Evolutionary conservation across 1,140 invertebrate species (phyloP), one percentile per base, ranked within the genome.

Genomic region (Lordiphosa stackelbergi): DNA sequence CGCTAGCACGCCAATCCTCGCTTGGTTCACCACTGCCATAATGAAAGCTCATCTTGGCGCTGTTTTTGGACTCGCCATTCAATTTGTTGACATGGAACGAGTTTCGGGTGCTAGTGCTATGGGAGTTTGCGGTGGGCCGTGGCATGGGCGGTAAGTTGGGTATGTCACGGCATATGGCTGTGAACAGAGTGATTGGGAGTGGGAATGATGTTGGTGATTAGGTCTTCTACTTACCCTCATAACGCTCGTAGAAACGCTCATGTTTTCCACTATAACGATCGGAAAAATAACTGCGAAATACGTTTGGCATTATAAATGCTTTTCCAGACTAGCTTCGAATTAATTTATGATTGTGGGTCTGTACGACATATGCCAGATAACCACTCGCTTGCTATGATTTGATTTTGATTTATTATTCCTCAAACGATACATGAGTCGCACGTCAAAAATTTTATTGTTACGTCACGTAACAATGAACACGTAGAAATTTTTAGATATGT

Each of bases 1-100:
- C 73, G 3, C 53, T 52, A 0, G 45, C 8, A 0, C 77, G 77
- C 75, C 75, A 79, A 40, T 81, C 77, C 2, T 0, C 9, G 42
- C 24, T 69, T 1, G 58, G 60, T 2, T 47, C 36, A 6, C 10
- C 11, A 0, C 2, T 31, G 4, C 77, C 77, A 13, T 72, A 83
- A 31, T 62, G 22, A 51, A 47, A 75, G 8, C 11, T 43, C 7
- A 48, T 52, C 7, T 54, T 58, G 2, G 28, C 10, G 5, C 7
- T 34, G 3, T 1, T 19, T 5, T 69, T 69, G 0, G 8, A 11
- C 2, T 61, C 56, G 0, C 12, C 10, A 40, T 10, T 40, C 4
- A 28, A 12, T 35, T 40, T 40, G 36, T 28, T 31, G 28, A 5
- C 28, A 0, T 31, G 28, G 36, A 37, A 51, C 36, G 10, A 2